A percentile compares a stretch with the other conserved stretches of the same genome.
Conservation (phyloP, 2,113 vertebrate species). For the Australoheros scitulus region DNA sequence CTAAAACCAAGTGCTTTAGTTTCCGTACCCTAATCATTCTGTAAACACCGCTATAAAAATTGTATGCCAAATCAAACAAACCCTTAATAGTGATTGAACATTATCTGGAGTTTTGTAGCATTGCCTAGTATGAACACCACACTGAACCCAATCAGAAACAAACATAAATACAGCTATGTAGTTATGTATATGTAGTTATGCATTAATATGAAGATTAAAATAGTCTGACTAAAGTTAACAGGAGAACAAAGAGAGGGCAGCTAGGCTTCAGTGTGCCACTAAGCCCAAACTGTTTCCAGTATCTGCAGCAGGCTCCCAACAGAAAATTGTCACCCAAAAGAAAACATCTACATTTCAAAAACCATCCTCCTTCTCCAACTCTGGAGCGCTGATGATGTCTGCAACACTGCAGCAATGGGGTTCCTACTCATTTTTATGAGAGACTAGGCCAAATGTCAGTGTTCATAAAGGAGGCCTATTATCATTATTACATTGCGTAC, state of each 20-base stretch:
- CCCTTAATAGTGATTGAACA: neutral
- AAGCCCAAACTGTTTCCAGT: slow-evolving; percentile 43
- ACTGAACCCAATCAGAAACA: neutral
- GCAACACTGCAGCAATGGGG: slow-evolving; percentile 27
- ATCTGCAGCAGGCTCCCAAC: slow-evolving; percentile 19
- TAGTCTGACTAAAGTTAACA: slow-evolving; percentile 26
- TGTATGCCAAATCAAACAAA: neutral
- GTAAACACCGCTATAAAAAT: too few species aligned
- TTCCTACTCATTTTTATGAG: slow-evolving; percentile 35
- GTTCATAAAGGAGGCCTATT: slow-evolving; percentile 62
- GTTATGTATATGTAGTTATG: slow-evolving; percentile 19
- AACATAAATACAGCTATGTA: neutral
- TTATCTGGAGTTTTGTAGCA: neutral
- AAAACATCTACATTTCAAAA: slow-evolving; percentile 17
- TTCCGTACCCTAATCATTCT: too few species aligned
- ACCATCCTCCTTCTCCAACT: slow-evolving; percentile 33
- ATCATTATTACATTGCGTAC: slow-evolving; percentile 62
- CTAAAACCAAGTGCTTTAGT: neutral
- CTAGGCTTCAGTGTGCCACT: slow-evolving; percentile 14
- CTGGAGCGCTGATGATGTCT: slow-evolving; percentile 36
- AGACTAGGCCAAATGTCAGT: slow-evolving; percentile 37
- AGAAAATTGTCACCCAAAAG: slow-evolving; percentile 4
- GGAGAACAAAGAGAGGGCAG: slow-evolving; percentile 26
- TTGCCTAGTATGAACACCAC: neutral
- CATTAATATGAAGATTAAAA: slow-evolving; percentile 37